Base-by-base conservation (phyloP, 2,113 vertebrate genomes). In the Tiliqua scincoides region DNA sequence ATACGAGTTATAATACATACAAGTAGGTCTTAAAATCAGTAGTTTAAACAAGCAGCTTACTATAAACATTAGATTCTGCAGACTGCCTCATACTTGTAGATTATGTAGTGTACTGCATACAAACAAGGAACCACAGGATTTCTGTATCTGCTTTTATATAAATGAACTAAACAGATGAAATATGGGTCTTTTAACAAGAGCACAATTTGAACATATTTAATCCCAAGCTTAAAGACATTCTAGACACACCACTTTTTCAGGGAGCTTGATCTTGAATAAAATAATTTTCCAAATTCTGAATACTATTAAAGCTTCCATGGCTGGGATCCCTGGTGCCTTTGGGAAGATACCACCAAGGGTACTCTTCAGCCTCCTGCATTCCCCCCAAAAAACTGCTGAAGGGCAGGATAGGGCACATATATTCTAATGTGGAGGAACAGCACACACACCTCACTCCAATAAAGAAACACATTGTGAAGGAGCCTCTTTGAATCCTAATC, bases 221-320 rank as follows among this genome's bases (percentile, higher is more conserved):
- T 54, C 91, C 74, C 32, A 91, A 73, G 91, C 65, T 88, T 61
- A 84, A 43, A 80, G 72, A 93, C 76, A 92, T 57, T 87, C 21
- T 89, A 86, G 62, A 71, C 77, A 90, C 52, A 89, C 40, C 52
- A 89, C 40, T 71, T 40, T 92, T 93, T 96, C 95, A 95, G 96
- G 96, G 91, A 94, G 94, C 84, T n/a, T 89, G 40, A 88, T 79
- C 92, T 78, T 88, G 84, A 17, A 67, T 70, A 88, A 83, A 59
- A 74, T 30, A 95, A 79, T 83, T 78, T 0, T 73, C 52, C 89
- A 88, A 82, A 84, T 37, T 80, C 1, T 30, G 81, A 94, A 83
- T 74, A 91, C 79, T 82, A 88, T 79, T 74, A 91, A 87, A 90
- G 91, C 83, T 91, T 81, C 5, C n/a, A 82, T 18, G 32, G 40